Evolutionary conservation across 92 coral and sea anemone species (phyloP), one percentile per base, ranked within the genome.

Genomic region (Paragorgia papillata): DNA sequence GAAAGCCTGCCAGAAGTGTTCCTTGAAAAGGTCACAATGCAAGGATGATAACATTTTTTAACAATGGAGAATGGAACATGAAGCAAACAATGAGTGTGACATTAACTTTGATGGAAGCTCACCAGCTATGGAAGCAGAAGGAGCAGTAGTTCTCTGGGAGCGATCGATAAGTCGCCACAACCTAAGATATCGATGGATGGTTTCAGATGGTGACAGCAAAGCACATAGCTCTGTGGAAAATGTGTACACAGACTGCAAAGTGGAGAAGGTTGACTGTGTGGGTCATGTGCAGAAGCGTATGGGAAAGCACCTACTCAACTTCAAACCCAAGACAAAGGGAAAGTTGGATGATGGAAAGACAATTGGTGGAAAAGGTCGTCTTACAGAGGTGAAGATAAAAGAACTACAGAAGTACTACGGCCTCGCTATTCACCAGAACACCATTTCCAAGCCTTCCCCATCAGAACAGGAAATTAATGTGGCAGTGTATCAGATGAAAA

Each of bases 371-470:
- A 74, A 39, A 3, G 84, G 83, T 20, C 44, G 79, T 24, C 89
- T 80, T 24, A 80, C 73, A 68, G n/a, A 85, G 61, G 67, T 63
- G 0, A 74, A 32, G 69, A 80, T 70, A 25, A 80, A 85, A 24
- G 50, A 79, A 63, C 64, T 85, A n/a, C 88, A 85, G 32, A 85
- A n/a, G 73, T 79, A n/a, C n/a, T n/a, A n/a, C n/a, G n/a, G n/a
- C n/a, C n/a, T n/a, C n/a, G n/a, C n/a, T n/a, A n/a, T n/a, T 57
- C 85, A 76, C 65, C 89, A 80, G 28, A 80, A 74, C 57, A 80
- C 77, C 48, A 25, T 80, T 10, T n/a, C 57, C 65, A 74, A 56
- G 40, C 26, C 76, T 48, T 73, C 75, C n/a, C n/a, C n/a, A n/a
- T n/a, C n/a, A n/a, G n/a, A n/a, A n/a, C n/a, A n/a, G n/a, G n/a